Base-by-base conservation (phyloP, 2,797 vertebrate genomes). In the Otus scops region DNA sequence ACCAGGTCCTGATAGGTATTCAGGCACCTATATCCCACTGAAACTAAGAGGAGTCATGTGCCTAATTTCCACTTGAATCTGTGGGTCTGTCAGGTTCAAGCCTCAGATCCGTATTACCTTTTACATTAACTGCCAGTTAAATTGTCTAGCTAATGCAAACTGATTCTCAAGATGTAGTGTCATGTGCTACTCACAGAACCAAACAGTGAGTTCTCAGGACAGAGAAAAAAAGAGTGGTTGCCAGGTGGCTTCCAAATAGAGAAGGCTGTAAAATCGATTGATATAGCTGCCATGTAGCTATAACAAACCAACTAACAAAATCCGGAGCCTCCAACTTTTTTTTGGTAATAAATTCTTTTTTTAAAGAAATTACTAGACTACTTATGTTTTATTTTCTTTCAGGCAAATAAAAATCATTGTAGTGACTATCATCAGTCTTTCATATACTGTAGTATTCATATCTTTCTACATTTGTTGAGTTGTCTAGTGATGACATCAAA, bases 401-500 rank as follows among this genome's bases (percentile, higher is more conserved):
- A 61, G 56, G 39, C 85, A 81, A 34, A 47, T 76, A 92, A 85
- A 85, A 94, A 70, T 53, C 39, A 64, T 69, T 84, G 64, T 56
- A 88, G 61, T 80, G 38, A 91, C 89, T 91, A 73, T 93, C 60
- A 91, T 82, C 79, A 84, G 64, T 85, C 39, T 83, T 95, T 97
- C 47, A 79, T 82, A 94, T 51, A 48, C 34, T 80, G 61, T 57
- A 75, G 60, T 95, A 94, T 92, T 92, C n/a, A 64, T 73, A 74
- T 53, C 50, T 93, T 94, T 89, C 70, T 84, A 76, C 59, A 81
- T 95, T 91, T 90, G 27, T 70, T 81, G 74, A 77, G 76, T 93
- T 48, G 53, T 81, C 70, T 95, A 86, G 68, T 93, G 93, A 96
- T 77, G 69, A 86, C 80, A 92, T 97, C 93, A 97, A 97, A 97